A percentile compares a stretch with the other conserved stretches of the same genome.
Conservation (phyloP, 2,797 vertebrate genomes). For the Oryzias sinensis region DNA sequence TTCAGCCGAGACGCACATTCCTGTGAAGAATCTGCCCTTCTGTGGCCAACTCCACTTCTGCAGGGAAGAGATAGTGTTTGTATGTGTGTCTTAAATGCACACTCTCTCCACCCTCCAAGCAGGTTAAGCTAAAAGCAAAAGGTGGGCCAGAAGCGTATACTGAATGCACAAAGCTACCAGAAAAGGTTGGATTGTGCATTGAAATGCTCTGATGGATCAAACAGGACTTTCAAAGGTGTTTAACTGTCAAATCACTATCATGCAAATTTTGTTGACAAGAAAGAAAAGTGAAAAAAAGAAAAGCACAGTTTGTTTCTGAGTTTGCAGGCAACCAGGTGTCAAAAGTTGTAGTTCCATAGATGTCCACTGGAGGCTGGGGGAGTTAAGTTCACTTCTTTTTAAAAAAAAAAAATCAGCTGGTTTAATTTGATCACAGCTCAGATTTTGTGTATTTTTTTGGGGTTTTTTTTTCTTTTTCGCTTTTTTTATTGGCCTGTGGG, state of each 20-base stretch:
- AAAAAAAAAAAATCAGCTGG: too few relatives aligned
- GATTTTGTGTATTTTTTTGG: too few relatives aligned
- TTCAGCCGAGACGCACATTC: slow-evolving; percentile 26
- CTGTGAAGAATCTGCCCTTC: slow-evolving; percentile 32
- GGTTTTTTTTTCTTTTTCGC: too few relatives aligned
- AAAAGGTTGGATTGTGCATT: slow-evolving; percentile 30
- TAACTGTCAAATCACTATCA: slow-evolving; percentile 21
- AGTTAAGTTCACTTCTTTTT: too few relatives aligned
- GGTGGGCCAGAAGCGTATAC: slow-evolving; percentile 38
- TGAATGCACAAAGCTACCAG: slow-evolving; percentile 31
- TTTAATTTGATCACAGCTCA: too few relatives aligned
- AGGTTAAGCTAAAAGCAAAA: slow-evolving; percentile 51
- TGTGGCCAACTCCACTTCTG: slow-evolving; percentile 40
- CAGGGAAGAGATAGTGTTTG: slow-evolving; percentile 41
- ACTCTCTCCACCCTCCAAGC: slow-evolving; percentile 47
- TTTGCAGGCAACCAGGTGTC: too few relatives aligned
- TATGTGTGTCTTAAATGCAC: slow-evolving; percentile 33
- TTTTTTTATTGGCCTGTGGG: too few relatives aligned
- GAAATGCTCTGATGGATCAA: slow-evolving; percentile 56
- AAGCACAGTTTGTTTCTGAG: neutral
- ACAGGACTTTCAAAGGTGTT: slow-evolving; percentile 28
- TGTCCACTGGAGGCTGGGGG: too few relatives aligned
- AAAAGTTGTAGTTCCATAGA: too few relatives aligned
- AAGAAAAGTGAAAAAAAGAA: slow-evolving; percentile 17
- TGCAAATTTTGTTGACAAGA: slow-evolving; percentile 39